A percentile compares a stretch with the other conserved stretches of the same genome.
phyloP scores from a whole-genome alignment of 2,888 invertebrate species.

The Helicoverpa assulta region DNA sequence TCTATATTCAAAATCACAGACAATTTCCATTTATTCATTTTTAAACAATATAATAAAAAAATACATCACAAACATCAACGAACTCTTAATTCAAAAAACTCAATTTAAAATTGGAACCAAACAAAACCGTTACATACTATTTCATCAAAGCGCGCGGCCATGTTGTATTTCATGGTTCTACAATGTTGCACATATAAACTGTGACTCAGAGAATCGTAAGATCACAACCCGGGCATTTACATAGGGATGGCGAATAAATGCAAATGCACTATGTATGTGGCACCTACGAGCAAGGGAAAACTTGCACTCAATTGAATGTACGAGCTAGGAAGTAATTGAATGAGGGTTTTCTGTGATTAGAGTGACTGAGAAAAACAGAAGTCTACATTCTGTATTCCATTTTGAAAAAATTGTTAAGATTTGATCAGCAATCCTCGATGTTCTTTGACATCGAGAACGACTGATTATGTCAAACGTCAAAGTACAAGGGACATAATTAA shows the following conservation, averaged over 20 bases:
- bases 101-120: slow-evolving; percentile 31
- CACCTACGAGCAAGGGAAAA: slow-evolving; percentile 41
- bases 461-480: too few relatives aligned
- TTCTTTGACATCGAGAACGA: too few relatives aligned
- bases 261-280: slow-evolving; percentile 56
- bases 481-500: too few relatives aligned
- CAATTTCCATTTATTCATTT: background rate
- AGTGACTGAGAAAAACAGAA: background rate
- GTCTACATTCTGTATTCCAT: too few relatives aligned
- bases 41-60: background rate
- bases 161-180: slow-evolving; percentile 40
- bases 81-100: background rate
- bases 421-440: too few relatives aligned
- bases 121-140: slow-evolving; percentile 17
- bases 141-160: slow-evolving; percentile 17
- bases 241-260: slow-evolving; percentile 58
- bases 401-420: too few relatives aligned
- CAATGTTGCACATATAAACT: slow-evolving; percentile 49
- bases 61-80: too few relatives aligned
- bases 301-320: slow-evolving; percentile 44
- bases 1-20: background rate
- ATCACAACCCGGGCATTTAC: slow-evolving; percentile 51
- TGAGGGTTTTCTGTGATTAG: background rate
- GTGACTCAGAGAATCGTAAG: slow-evolving; percentile 48
- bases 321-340: slow-evolving; percentile 35